Percentiles rank a stretch among this genome's conserved stretches.
Conservation (phyloP, 1,140 invertebrate species). For the Cydia fagiglandana region DNA sequence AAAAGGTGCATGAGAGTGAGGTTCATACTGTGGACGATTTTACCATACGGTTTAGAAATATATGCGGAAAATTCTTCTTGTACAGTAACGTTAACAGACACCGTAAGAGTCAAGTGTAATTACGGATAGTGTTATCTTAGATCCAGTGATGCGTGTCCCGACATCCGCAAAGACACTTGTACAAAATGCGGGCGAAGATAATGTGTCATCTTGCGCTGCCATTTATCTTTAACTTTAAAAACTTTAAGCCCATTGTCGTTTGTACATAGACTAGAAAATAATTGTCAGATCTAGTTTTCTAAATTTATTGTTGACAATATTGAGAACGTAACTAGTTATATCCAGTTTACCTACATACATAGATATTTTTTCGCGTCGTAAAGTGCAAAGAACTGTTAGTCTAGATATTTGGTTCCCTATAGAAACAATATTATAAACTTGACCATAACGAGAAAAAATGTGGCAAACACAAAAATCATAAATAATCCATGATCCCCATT, state of each 20-base stretch:
- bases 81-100: conserved; percentile 34
- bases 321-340: conserved; percentile 63
- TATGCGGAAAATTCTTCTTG: neutral
- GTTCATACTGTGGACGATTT: too few species aligned
- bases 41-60: too few species aligned
- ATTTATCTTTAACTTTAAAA: conserved; percentile 34
- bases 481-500: neutral
- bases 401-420: too few species aligned
- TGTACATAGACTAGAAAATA: neutral
- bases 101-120: conserved; percentile 70
- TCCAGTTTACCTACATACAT: conserved; percentile 1
- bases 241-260: conserved; percentile 38
- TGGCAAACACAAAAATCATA: neutral
- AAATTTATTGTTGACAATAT: conserved; percentile 57
- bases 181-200: conserved; percentile 56
- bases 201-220: neutral
- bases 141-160: conserved; percentile 65
- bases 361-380: neutral
- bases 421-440: neutral
- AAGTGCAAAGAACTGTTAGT: neutral
- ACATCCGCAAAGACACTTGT: conserved; percentile 41
- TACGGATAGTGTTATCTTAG: conserved; percentile 66
- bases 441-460: neutral
- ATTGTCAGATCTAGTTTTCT: conserved; percentile 32
- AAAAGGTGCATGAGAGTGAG: too few species aligned